phyloP scores from a whole-genome alignment of 2,113 vertebrate genomes.

The Psammodynastes pulverulentus region DNA sequence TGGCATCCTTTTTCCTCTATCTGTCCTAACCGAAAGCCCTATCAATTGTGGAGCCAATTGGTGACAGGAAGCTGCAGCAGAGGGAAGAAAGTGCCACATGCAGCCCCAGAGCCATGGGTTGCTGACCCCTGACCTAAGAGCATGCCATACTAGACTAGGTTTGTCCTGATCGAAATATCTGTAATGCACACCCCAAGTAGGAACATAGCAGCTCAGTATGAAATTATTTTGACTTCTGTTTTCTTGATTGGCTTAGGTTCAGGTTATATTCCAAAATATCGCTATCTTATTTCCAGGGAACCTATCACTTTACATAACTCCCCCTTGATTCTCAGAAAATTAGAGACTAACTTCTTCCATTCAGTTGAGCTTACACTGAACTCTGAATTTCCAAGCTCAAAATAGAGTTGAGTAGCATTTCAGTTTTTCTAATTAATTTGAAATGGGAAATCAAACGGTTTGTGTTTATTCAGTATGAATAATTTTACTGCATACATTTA shows the following conservation, averaged over 20 bases:
- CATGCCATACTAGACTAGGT: not conserved
- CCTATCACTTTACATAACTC: not conserved
- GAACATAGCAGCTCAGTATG: not conserved
- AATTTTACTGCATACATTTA: slow-evolving; percentile 21
- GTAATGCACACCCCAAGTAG: not conserved
- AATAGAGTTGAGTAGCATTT: not conserved
- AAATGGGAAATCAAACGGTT: slow-evolving; percentile 13
- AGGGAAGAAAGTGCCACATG: no score
- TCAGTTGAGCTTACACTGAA: not conserved
- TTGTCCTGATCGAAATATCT: not conserved
- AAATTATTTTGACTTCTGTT: not conserved
- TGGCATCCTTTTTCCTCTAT: no score
- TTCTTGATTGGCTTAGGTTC: not conserved
- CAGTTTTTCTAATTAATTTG: slow-evolving; percentile 27
- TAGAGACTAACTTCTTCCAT: not conserved
- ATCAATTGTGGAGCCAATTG: no score
- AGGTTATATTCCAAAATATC: not conserved
- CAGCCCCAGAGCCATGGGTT: no score
- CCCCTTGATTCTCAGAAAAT: not conserved
- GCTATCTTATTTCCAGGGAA: not conserved
- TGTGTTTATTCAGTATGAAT: slow-evolving; percentile 19
- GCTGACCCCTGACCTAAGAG: no score
- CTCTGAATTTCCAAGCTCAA: slow-evolving; percentile 14
- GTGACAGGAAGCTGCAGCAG: no score
- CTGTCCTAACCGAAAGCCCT: no score